Evolutionary conservation across 2,888 invertebrate species (phyloP).

Genomic region (Biston betularia): DNA sequence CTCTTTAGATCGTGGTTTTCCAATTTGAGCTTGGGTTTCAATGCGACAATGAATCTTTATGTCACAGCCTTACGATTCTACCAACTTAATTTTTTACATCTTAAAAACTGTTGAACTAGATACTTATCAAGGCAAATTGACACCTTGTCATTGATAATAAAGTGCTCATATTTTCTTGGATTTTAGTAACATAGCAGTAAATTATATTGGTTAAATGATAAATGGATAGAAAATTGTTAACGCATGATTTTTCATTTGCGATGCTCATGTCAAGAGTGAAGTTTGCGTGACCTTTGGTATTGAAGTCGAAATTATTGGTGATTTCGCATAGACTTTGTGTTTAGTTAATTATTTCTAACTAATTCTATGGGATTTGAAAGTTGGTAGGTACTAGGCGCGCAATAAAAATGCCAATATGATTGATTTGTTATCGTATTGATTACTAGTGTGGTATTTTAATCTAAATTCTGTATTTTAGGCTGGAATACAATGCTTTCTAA

Average conservation of each 20-base stretch:
- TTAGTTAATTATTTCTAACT: background rate
- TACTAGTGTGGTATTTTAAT: too few species aligned
- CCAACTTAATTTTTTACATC: conserved; percentile 2
- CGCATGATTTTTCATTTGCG: conserved; percentile 35
- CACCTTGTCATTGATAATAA: background rate
- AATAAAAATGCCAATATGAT: too few species aligned
- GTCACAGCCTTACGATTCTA: conserved; percentile 17
- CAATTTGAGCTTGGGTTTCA: conserved; percentile 51
- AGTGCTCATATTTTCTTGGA: background rate
- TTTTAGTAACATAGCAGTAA: background rate
- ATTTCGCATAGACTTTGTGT: conserved; percentile 5
- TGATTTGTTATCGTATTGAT: too few species aligned
- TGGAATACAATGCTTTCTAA: too few species aligned
- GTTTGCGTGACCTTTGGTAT: conserved; percentile 25
- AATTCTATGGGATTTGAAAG: background rate
- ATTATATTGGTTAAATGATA: conserved; percentile 5
- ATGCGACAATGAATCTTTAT: conserved; percentile 49
- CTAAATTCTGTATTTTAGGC: too few species aligned
- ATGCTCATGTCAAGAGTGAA: conserved; percentile 25
- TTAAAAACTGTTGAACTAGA: conserved; percentile 9
- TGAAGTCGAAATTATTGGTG: background rate
- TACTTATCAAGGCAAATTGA: conserved; percentile 4
- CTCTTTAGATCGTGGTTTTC: conserved; percentile 43
- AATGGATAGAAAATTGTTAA: conserved; percentile 29
- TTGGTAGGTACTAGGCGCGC: background rate